These are phyloP conservation scores for Labrus mixtus DNA, from an alignment of 2,113 vertebrate species.

Conservation along the genomic window DNA sequence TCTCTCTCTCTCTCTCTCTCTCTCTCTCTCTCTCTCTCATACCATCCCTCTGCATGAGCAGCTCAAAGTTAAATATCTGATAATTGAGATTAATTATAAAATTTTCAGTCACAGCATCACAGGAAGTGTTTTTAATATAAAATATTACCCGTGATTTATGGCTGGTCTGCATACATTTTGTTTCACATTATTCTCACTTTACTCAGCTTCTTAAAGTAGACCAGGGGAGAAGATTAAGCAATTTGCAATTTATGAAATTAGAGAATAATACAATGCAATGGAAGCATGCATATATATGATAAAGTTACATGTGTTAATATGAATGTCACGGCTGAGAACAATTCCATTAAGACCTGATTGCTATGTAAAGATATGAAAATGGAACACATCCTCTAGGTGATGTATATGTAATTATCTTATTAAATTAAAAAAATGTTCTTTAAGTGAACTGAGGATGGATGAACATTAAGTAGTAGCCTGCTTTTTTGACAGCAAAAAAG, in stretches of 20 bases:
- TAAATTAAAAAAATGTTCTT: conserved; percentile 1
- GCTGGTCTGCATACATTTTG: conserved; percentile 21
- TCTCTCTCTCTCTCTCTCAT: neutral
- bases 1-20: neutral
- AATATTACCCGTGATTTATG: conserved; percentile 32
- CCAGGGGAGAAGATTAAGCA: conserved; percentile 6
- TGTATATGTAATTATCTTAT: neutral
- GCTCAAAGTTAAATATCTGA: conserved; percentile 54
- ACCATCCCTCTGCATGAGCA: conserved; percentile 21
- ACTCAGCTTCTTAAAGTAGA: neutral
- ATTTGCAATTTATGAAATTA: conserved; percentile 43
- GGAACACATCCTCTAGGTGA: neutral
- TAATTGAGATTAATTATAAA: conserved; percentile 51
- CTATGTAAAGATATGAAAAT: conserved; percentile 6
- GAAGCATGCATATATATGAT: conserved; percentile 20
- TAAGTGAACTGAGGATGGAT: neutral
- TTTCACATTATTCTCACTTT: conserved; percentile 48
- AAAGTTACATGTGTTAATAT: conserved; percentile 38
- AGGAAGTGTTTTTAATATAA: conserved; percentile 31
- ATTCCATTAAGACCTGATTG: neutral
- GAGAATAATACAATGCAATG: conserved; percentile 14
- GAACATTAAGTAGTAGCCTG: neutral
- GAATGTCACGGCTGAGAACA: conserved; percentile 16
- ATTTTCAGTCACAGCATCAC: conserved; percentile 34
- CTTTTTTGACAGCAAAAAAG: neutral